Percentiles rank a stretch among this genome's conserved stretches.
Conservation (phyloP, 2,797 vertebrate genomes). For the Pangasius macronema region DNA sequence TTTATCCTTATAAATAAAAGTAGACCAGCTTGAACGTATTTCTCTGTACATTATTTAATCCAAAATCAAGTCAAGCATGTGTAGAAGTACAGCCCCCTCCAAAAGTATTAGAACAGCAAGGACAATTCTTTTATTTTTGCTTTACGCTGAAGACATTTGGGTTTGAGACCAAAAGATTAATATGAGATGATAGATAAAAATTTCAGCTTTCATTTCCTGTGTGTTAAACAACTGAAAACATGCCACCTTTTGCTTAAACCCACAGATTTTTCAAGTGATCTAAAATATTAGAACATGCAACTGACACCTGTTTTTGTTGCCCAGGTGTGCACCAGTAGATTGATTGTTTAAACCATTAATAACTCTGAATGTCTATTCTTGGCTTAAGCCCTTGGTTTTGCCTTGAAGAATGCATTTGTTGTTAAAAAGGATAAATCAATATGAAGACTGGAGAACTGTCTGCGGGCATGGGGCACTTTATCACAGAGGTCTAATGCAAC, state of each 20-base stretch:
- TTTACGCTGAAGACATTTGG: no score
- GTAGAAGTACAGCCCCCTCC: no score
- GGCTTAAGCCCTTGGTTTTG: not conserved
- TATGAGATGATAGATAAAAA: no score
- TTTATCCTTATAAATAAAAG: no score
- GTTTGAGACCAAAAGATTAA: no score
- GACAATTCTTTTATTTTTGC: no score
- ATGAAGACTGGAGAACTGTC: not conserved
- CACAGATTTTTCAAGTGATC: not conserved
- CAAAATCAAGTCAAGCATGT: no score
- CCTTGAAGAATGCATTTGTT: not conserved
- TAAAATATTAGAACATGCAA: not conserved
- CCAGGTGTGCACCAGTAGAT: no score
- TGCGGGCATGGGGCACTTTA: not conserved
- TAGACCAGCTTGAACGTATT: no score
- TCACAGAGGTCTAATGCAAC: not conserved
- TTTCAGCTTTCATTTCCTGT: no score
- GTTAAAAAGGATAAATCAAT: not conserved
- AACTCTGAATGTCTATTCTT: not conserved
- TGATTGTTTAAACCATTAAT: not conserved
- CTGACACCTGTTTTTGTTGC: not conserved
- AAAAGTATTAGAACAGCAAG: no score
- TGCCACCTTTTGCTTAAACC: not conserved
- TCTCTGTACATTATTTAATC: no score
- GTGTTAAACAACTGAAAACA: not conserved